Evolutionary conservation across 2,888 invertebrate species (phyloP).

Genomic region (Eulithis testata): DNA sequence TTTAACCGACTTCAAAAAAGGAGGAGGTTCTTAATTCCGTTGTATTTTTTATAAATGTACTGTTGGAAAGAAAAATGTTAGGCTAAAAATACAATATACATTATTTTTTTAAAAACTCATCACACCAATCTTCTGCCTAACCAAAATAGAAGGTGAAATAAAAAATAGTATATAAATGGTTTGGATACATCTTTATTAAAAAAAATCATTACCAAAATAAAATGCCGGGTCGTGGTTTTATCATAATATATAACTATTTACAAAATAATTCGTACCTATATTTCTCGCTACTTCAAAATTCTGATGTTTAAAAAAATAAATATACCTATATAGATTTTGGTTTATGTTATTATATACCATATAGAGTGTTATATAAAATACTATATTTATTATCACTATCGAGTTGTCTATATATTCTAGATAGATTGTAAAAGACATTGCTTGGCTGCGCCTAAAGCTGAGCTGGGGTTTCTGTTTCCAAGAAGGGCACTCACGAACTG

Average conservation of each 20-base stretch:
- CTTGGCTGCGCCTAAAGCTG: conserved; percentile 48
- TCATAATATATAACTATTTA: too few species aligned
- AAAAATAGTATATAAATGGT: conserved; percentile 3
- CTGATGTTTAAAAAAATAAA: too few species aligned
- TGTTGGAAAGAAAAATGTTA: too few species aligned
- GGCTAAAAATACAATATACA: too few species aligned
- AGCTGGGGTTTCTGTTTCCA: conserved; percentile 47
- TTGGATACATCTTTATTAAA: conserved; percentile 75
- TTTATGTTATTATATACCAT: neutral
- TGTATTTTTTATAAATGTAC: too few species aligned
- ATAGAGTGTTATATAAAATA: conserved; percentile 11
- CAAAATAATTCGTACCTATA: too few species aligned
- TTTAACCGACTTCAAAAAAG: too few species aligned
- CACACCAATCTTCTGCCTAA: neutral
- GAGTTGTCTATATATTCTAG: neutral
- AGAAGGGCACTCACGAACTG: conserved; percentile 58
- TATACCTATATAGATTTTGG: too few species aligned
- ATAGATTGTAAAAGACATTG: conserved; percentile 46
- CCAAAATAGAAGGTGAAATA: conserved; percentile 2
- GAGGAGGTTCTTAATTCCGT: too few species aligned
- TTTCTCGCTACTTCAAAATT: too few species aligned
- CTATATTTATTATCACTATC: conserved; percentile 13
- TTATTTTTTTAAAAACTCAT: too few species aligned
- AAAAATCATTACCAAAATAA: conserved; percentile 56
- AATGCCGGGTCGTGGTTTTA: conserved; percentile 59